Percentiles rank a stretch among this genome's conserved stretches.
phyloP scores from a whole-genome alignment of 2,797 vertebrate genomes.

The Loriculus beryllinus region DNA sequence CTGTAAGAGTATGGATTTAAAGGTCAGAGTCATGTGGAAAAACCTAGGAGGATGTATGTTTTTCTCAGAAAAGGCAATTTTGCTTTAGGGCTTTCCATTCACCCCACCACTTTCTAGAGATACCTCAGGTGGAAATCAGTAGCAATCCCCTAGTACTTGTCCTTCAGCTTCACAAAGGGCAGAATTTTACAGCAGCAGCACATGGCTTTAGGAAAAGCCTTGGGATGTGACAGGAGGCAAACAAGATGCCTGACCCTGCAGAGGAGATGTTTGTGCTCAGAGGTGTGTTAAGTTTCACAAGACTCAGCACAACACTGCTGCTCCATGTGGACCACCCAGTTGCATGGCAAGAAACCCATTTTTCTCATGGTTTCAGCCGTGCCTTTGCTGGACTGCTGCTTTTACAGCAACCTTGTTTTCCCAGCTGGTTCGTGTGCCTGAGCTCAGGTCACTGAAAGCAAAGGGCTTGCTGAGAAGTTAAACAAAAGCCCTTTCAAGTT shows the following conservation, averaged over 20 bases:
- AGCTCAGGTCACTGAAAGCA: constrained; percentile 45
- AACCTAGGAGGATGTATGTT: neutral
- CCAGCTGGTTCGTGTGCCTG: constrained; percentile 54
- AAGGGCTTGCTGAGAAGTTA: constrained; percentile 21
- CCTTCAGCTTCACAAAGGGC: neutral
- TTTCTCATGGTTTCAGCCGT: neutral
- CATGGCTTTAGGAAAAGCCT: neutral
- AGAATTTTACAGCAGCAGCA: neutral
- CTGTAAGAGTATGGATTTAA: neutral
- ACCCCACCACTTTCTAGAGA: neutral
- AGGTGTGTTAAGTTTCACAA: neutral
- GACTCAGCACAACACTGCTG: neutral
- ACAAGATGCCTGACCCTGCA: neutral
- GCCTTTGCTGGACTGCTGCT: neutral
- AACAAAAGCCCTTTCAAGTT: constrained; percentile 49
- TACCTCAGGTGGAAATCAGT: neutral
- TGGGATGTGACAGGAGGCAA: neutral
- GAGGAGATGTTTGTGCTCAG: neutral
- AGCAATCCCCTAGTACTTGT: too few species aligned
- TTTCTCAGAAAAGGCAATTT: neutral
- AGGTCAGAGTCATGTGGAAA: neutral
- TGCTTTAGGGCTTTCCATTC: neutral
- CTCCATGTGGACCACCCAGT: constrained; percentile 37
- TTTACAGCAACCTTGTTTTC: constrained; percentile 56
- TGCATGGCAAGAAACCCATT: neutral